phyloP scores from a whole-genome alignment of 2,113 vertebrate species.

The Sterrhoptilus dennistouni region DNA sequence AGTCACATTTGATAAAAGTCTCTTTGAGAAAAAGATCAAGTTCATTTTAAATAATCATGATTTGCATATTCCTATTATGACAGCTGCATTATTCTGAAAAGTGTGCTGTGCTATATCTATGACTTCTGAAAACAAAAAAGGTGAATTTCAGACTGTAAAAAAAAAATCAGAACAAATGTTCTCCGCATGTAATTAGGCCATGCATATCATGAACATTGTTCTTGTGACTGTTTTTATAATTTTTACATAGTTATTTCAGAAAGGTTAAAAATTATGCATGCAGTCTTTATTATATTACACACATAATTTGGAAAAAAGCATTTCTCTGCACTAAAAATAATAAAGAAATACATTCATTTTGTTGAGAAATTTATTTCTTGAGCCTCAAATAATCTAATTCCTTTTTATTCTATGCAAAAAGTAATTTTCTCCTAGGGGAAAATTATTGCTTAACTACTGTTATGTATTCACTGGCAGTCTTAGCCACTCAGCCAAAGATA shows the following conservation, averaged over 20 bases:
- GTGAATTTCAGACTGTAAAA: slow-evolving; percentile 32
- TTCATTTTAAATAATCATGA: slow-evolving; percentile 60
- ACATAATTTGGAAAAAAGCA: slow-evolving; percentile 37
- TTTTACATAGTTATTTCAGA: slow-evolving; percentile 56
- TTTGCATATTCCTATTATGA: slow-evolving; percentile 60
- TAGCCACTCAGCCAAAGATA: slow-evolving; percentile 44
- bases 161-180: slow-evolving; percentile 59
- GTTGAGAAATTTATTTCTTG: slow-evolving; percentile 52
- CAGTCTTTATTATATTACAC: slow-evolving; percentile 62
- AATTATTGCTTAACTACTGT: slow-evolving; percentile 65
- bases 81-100: slow-evolving; percentile 8
- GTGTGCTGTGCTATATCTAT: slow-evolving; percentile 10
- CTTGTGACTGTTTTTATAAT: slow-evolving; percentile 57
- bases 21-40: slow-evolving; percentile 27
- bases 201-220: slow-evolving; percentile 58
- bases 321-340: slow-evolving; percentile 66
- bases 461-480: slow-evolving; percentile 39
- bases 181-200: slow-evolving; percentile 54
- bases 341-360: slow-evolving; percentile 65
- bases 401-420: slow-evolving; percentile 64
- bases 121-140: slow-evolving; percentile 51
- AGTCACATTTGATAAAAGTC: slow-evolving; percentile 43
- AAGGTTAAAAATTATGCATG: slow-evolving; percentile 62
- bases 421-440: slow-evolving; percentile 51
- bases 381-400: slow-evolving; percentile 66